Conservation (phyloP, 2,888 invertebrate genomes). For the Melanostoma scalare region DNA sequence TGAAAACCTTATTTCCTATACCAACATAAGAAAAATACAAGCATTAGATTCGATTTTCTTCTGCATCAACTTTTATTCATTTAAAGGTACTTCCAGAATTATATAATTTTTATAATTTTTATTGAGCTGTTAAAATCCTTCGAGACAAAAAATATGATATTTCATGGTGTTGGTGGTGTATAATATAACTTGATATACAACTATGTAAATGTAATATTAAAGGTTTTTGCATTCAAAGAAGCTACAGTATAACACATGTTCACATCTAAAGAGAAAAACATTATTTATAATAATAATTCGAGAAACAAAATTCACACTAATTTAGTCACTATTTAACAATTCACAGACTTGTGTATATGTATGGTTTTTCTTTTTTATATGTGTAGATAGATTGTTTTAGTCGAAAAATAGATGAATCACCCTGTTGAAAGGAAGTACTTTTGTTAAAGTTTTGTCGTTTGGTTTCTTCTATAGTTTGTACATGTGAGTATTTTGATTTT, state of each 20-base stretch:
- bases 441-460: background rate
- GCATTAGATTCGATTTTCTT: too few relatives aligned
- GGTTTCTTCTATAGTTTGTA: conserved; percentile 24
- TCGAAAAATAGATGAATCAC: conserved; percentile 17
- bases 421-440: background rate
- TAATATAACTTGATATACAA: conserved; percentile 13
- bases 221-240: conserved; percentile 31
- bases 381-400: conserved; percentile 18
- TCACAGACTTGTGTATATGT: conserved; percentile 31
- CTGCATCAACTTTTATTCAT: too few relatives aligned
- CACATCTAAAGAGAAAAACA: conserved; percentile 38
- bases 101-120: conserved; percentile 20
- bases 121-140: conserved; percentile 63
- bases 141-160: conserved; percentile 54
- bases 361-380: background rate
- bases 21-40: too few relatives aligned
- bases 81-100: conserved; percentile 14
- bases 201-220: conserved; percentile 28
- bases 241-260: conserved; percentile 53
- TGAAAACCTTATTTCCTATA: too few relatives aligned
- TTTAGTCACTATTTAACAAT: conserved; percentile 34
- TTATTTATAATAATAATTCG: background rate
- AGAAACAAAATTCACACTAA: conserved; percentile 1
- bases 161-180: conserved; percentile 34
- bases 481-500: background rate